Evolutionary conservation across 2,113 vertebrate genomes (phyloP), one percentile per base, ranked within the genome.

Genomic region (Ammodytes dubius): DNA sequence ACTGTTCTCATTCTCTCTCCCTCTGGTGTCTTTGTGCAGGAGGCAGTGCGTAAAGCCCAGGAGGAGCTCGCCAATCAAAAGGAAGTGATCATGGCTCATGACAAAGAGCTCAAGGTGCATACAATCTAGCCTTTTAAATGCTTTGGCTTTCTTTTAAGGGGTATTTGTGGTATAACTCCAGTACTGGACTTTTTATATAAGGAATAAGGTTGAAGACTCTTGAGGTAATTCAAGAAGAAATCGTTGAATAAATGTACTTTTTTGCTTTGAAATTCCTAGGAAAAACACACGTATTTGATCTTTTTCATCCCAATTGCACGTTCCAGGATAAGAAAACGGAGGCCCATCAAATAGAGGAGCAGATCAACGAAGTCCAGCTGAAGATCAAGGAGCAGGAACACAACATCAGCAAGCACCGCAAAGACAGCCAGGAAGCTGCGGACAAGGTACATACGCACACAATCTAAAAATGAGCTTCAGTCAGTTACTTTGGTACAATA

Each of bases 321-420:
- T 14, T 70, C 1, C 71, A 94, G 93, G 92, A 46, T 4, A 99
- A 97, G 84, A 94, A 58, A n/a, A 74, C 83, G 13, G 96, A 97
- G 87, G 89, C 89, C 1, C 91, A 79, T 66, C 95, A 95, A 59
- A 91, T 96, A 17, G 91, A 91, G 65, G 95, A 97, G 73, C 91
- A 96, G 84, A 97, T 89, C 80, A 98, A 98, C 63, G 96, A 97
- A 15, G 92, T 94, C 7, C 96, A 97, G 64, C 94, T 99, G 75
- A 96, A 97, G 91, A 85, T 98, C 86, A 97, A 98, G 91, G 95
- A 96, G 68, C 84, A 97, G 56, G 96, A 98, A 4, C 96, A 99
- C 84, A 94, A 94, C 61, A 97, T 99, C 63, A 96, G 4, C 77
- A 98, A 96, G 70, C 95, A 95, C 85, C 94, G 96, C 77, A 94